Percentiles rank a stretch among this genome's conserved stretches.
Conservation (phyloP, 92 coral and sea anemone genomes). For the Umimayanthus chanpuru region DNA sequence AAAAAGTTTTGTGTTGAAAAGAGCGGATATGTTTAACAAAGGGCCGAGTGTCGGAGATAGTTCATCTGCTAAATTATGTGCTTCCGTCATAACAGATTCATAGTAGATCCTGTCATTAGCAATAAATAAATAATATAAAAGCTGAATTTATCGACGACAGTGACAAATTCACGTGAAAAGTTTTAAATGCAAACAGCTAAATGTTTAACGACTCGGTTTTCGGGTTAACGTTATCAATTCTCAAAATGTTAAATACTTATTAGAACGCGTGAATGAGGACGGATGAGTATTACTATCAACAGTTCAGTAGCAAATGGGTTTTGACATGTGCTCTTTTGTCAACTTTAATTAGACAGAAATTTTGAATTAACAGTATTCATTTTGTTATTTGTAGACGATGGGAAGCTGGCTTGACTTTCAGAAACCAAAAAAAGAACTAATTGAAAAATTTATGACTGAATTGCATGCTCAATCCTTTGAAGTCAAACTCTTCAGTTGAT, state of each 20-base stretch:
- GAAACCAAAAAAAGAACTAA: neutral
- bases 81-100: neutral
- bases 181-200: neutral
- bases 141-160: neutral
- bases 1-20: neutral
- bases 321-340: neutral
- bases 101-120: neutral
- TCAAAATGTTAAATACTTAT: neutral
- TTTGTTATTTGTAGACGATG: neutral
- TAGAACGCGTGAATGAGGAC: neutral
- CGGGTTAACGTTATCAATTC: neutral
- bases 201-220: neutral
- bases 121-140: too few species aligned
- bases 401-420: neutral
- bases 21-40: neutral
- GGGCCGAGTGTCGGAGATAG: neutral
- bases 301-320: neutral
- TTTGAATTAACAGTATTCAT: neutral
- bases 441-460: neutral
- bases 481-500: neutral
- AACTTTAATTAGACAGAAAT: neutral
- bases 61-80: slow-evolving; percentile 1
- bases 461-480: neutral
- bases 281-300: neutral
- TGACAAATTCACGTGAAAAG: neutral